These are phyloP conservation scores for Harpegnathos saltator DNA, from an alignment of 1,140 invertebrate species.

Conservation along the genomic window DNA sequence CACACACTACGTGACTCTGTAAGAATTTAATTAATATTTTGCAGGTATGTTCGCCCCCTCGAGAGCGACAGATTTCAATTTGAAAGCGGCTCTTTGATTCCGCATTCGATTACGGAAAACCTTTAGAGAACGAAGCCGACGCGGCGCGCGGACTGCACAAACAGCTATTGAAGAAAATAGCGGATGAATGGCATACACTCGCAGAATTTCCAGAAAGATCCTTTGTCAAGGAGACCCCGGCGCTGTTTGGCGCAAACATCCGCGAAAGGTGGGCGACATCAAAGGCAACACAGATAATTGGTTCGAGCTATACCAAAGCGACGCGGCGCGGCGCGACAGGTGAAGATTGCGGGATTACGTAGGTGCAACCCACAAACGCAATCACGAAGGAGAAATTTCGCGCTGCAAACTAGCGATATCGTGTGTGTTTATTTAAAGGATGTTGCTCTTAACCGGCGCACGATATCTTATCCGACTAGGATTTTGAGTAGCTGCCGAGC, in stretches of 20 bases:
- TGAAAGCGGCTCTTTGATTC: slow-evolving; percentile 68
- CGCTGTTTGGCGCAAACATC: slow-evolving; percentile 68
- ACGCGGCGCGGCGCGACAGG: slow-evolving; percentile 54
- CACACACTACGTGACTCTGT: neutral
- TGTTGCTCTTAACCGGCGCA: slow-evolving; percentile 38
- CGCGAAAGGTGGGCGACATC: slow-evolving; percentile 68
- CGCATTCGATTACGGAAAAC: slow-evolving; percentile 56
- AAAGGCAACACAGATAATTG: slow-evolving; percentile 75
- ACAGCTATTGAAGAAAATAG: slow-evolving; percentile 63
- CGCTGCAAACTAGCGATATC: slow-evolving; percentile 21
- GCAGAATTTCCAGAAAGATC: slow-evolving; percentile 70
- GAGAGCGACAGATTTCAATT: slow-evolving; percentile 66
- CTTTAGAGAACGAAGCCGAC: slow-evolving; percentile 59
- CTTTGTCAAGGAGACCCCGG: slow-evolving; percentile 66
- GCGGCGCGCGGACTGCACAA: slow-evolving; percentile 10
- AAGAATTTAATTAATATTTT: slow-evolving; percentile 57
- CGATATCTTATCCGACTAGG: slow-evolving; percentile 26
- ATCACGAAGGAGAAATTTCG: slow-evolving; percentile 70
- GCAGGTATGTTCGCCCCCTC: neutral
- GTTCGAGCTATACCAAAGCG: slow-evolving; percentile 60
- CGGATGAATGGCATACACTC: slow-evolving; percentile 48
- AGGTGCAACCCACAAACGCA: slow-evolving; percentile 63
- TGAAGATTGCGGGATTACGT: slow-evolving; percentile 72
- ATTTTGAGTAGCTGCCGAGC: slow-evolving; percentile 7
- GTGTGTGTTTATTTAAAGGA: slow-evolving; percentile 15